Evolutionary conservation across 2,113 vertebrate genomes (phyloP).

Genomic region (Proteles cristata): DNA sequence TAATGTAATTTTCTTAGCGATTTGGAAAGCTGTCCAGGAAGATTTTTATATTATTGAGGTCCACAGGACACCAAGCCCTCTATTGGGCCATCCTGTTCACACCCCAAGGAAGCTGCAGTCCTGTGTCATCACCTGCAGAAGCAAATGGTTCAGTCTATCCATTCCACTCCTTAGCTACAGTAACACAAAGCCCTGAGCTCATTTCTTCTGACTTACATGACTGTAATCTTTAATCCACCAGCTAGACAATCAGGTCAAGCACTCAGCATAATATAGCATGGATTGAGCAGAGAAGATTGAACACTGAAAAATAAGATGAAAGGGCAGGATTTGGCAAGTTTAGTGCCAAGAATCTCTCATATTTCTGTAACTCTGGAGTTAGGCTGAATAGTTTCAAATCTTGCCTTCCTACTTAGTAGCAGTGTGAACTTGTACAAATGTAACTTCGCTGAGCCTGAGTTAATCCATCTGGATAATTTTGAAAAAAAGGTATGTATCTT

Average conservation of each 20-base stretch:
- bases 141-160: too few relatives aligned
- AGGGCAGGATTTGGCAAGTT: not conserved
- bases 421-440: not conserved
- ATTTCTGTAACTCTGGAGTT: not conserved
- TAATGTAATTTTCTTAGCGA: not conserved
- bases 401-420: not conserved
- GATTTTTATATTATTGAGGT: not conserved
- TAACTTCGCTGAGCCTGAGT: not conserved
- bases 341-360: not conserved
- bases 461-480: not conserved
- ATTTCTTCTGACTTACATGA: not conserved
- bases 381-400: not conserved
- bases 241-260: not conserved
- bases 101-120: not conserved
- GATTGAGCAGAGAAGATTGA: not conserved
- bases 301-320: not conserved
- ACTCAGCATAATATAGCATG: not conserved
- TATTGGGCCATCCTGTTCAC: not conserved
- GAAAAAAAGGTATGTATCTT: not conserved
- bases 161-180: rapidly evolving
- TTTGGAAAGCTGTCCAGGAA: not conserved
- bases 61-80: too few relatives aligned
- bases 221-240: not conserved
- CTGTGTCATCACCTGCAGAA: not conserved
- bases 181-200: too few relatives aligned